Conservation (phyloP, 1,140 invertebrate species). For the Drosophila burlai region DNA sequence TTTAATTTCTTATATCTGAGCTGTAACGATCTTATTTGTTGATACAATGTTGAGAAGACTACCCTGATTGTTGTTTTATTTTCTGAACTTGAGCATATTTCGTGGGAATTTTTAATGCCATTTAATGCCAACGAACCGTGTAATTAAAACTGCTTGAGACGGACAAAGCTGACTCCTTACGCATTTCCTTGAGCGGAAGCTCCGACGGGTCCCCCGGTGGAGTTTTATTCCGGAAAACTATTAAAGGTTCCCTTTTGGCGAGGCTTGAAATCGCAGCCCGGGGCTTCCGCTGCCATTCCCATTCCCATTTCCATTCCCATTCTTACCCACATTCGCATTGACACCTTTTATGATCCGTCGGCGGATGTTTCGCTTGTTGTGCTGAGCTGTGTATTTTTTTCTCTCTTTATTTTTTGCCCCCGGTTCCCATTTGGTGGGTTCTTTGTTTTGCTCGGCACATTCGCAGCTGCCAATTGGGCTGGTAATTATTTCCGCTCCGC, state of each 20-base stretch:
- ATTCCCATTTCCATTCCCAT: conserved; percentile 45
- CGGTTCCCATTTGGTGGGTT: conserved; percentile 34
- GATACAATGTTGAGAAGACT: neutral
- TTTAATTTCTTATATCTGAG: neutral
- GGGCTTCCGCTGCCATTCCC: conserved; percentile 58
- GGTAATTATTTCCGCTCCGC: conserved; percentile 63
- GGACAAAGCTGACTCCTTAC: conserved; percentile 48
- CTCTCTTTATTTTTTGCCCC: conserved; percentile 18
- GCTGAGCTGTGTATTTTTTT: conserved; percentile 3
- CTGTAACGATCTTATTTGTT: neutral
- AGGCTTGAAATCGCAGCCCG: conserved; percentile 28
- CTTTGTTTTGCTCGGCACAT: conserved; percentile 74
- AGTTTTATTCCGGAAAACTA: conserved; percentile 72
- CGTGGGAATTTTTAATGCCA: conserved; percentile 55
- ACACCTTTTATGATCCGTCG: conserved; percentile 59
- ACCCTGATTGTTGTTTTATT: conserved; percentile 28
- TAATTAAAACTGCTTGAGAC: conserved; percentile 60
- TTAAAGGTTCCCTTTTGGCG: conserved; percentile 65
- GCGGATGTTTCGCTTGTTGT: conserved; percentile 46
- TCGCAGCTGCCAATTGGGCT: conserved; percentile 64
- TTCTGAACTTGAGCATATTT: conserved; percentile 14
- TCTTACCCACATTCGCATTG: conserved; percentile 57
- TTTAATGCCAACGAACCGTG: conserved; percentile 29
- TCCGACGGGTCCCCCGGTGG: conserved; percentile 22
- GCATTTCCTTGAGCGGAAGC: conserved; percentile 76